Base-by-base conservation (phyloP, 2,113 vertebrate genomes). In the Todiramphus saurophagus region DNA sequence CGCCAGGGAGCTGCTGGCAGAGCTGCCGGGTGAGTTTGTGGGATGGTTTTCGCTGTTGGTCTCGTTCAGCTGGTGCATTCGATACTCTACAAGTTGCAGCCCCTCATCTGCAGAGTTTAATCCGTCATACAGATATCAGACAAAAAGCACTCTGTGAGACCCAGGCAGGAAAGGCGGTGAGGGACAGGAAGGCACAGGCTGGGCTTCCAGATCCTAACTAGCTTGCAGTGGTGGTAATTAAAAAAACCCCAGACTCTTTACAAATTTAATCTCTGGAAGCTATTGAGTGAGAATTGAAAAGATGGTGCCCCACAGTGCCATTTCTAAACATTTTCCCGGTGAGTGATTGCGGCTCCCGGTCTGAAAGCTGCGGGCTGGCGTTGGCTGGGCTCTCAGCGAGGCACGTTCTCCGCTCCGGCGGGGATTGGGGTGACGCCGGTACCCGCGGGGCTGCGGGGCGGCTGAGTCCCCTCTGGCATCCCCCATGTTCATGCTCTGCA, bases 231-330 rank as follows among this genome's bases (percentile, higher is more conserved):
- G 20, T 35, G 62, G 48, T 27, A 17, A 25, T 31, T 78, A 5
- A 35, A 20, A 39, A 8, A 44, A 33, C 27, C 37, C 28, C 13
- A 37, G 37, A n/a, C 23, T 27, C 88, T 76, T 92, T 94, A 43
- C 33, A 66, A n/a, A 60, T 53, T 58, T 77, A 75, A 94, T 94
- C 67, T 91, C 60, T 81, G 91, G 78, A 85, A 95, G 66, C 67
- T 43, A 2, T 67, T 58, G 66, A 82, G 81, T 33, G 46, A 53
- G 78, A 44, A 79, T 63, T 30, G 27, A 86, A 63, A 86, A 86
- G 83, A 43, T 91, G 91, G 80, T 79, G 37, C 64, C 95, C 95
- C 92, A 60, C 95, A 19, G 95, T 55, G 93, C 76, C 78, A 7
- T 93, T 96, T 87, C 70, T 93, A 70, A 79, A 15, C 76, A 18